Evolutionary conservation across 2,113 vertebrate species (phyloP).

Genomic region (Bubo bubo): DNA sequence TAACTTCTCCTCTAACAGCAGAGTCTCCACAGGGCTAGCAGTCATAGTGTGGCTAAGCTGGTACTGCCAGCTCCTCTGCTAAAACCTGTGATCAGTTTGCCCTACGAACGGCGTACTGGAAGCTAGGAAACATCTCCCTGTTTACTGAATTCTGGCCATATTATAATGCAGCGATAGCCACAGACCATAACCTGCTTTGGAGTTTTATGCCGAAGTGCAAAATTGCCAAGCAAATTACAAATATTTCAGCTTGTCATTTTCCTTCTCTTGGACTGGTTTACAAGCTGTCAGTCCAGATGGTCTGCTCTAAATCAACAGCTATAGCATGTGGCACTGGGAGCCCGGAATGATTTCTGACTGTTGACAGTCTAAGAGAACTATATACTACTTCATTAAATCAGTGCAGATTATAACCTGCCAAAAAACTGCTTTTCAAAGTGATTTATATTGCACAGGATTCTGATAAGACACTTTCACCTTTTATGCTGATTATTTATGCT

Average conservation of each 20-base stretch:
- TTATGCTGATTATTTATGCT: background rate
- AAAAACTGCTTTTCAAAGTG: conserved; percentile 26
- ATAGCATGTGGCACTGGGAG: conserved; percentile 6
- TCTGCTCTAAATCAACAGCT: conserved; percentile 58
- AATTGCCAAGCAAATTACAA: conserved; percentile 51
- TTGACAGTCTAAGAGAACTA: conserved; percentile 33
- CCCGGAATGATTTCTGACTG: conserved; percentile 49
- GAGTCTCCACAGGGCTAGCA: background rate
- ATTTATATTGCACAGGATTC: background rate
- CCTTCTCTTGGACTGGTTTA: conserved; percentile 40
- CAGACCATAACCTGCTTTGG: background rate
- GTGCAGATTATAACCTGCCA: conserved; percentile 39
- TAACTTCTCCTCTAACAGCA: background rate
- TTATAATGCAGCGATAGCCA: background rate
- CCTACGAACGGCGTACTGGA: background rate
- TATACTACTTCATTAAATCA: conserved; percentile 36
- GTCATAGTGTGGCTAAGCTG: background rate
- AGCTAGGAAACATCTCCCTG: background rate
- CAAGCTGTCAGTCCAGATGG: conserved; percentile 71
- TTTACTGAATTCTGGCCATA: background rate
- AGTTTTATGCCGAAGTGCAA: conserved; percentile 10
- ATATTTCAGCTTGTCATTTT: conserved; percentile 54
- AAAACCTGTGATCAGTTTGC: background rate
- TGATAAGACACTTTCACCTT: background rate
- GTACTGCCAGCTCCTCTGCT: background rate